These are phyloP conservation scores for Cantharis nigra DNA, from an alignment of 2,888 invertebrate genomes.

Conservation along the genomic window DNA sequence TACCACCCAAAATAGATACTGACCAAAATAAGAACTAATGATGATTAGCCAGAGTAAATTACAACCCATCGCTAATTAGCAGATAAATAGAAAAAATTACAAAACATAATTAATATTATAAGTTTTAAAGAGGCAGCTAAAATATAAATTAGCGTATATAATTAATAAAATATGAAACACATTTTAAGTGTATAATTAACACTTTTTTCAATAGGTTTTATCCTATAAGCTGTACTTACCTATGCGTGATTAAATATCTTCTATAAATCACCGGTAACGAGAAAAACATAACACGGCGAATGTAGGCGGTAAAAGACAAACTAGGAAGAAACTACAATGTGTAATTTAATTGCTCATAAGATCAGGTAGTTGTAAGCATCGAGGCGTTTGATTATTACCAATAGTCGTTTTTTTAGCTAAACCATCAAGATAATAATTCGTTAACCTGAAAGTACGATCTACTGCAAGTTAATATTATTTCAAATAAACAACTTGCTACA, in stretches of 20 bases:
- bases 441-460: neutral
- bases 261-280: constrained; percentile 26
- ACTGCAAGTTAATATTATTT: neutral
- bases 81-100: neutral
- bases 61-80: neutral
- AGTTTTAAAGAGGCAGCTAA: neutral
- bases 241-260: constrained; percentile 17
- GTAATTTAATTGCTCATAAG: constrained; percentile 24
- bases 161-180: constrained; percentile 1
- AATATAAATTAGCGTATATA: neutral
- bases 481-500: neutral
- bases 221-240: neutral
- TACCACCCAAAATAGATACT: neutral
- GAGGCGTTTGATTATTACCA: neutral
- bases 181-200: neutral
- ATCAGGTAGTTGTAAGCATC: constrained; percentile 4
- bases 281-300: constrained; percentile 17
- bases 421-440: neutral
- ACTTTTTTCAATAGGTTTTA: neutral
- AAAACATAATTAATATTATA: neutral
- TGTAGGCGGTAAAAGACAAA: constrained; percentile 25
- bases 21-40: neutral
- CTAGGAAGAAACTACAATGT: constrained; percentile 17
- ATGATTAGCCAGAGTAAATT: neutral
- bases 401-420: constrained; percentile 1